A percentile compares a stretch with the other conserved stretches of the same genome.
phyloP scores from a whole-genome alignment of 1,140 invertebrate species.

The Dendroctonus ponderosae region DNA sequence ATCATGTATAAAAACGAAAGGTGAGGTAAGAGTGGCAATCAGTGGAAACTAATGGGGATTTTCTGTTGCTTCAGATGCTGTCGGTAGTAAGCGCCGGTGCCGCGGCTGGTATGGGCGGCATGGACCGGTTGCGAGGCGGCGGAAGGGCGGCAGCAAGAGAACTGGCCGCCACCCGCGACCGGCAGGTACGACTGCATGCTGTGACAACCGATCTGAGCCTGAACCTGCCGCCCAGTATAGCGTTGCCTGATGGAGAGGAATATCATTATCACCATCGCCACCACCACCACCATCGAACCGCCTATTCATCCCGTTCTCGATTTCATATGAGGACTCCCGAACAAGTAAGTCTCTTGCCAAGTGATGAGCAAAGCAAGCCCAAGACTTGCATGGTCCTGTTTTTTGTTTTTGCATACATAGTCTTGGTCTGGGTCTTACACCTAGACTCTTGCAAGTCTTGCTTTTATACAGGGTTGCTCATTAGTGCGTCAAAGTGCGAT shows the following conservation, averaged over 20 bases:
- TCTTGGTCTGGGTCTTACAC: too few relatives aligned
- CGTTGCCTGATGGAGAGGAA: slow-evolving; percentile 70
- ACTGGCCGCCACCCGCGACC: slow-evolving; percentile 56
- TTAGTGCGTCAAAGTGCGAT: too few relatives aligned
- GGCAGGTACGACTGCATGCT: slow-evolving; percentile 58
- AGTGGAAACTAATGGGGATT: background rate
- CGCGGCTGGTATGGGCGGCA: slow-evolving; percentile 55
- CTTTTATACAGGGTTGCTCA: too few relatives aligned
- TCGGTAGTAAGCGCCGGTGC: slow-evolving; percentile 62
- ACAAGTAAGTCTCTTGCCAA: slow-evolving; percentile 55
- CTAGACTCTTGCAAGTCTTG: too few relatives aligned
- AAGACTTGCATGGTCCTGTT: too few relatives aligned
- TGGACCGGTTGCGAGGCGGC: slow-evolving; percentile 53
- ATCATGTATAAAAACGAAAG: too few relatives aligned
- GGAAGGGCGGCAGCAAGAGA: slow-evolving; percentile 47
- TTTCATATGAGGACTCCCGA: slow-evolving; percentile 64
- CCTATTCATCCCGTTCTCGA: slow-evolving; percentile 48
- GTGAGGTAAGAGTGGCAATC: too few relatives aligned
- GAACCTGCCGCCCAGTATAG: slow-evolving; percentile 65
- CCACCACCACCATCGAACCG: slow-evolving; percentile 10
- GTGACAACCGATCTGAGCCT: slow-evolving; percentile 63
- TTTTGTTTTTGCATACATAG: too few relatives aligned
- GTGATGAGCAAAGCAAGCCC: too few relatives aligned
- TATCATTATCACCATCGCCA: slow-evolving; percentile 57
- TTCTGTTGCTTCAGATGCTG: slow-evolving; percentile 59